Evolutionary conservation across 1,140 invertebrate species (phyloP).

Genomic region (Copidosoma floridanum): DNA sequence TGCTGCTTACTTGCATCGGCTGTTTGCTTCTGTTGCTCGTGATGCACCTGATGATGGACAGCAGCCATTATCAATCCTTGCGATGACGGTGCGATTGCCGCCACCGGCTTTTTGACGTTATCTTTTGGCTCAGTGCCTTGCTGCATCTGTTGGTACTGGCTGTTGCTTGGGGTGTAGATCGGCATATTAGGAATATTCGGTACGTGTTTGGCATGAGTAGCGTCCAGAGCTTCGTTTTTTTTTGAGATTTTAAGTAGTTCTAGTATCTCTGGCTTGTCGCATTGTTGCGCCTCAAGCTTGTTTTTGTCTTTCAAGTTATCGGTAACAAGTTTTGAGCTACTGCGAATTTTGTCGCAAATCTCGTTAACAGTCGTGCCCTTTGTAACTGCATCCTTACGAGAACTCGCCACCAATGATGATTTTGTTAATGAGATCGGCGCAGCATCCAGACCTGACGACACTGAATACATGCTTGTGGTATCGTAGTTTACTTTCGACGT

Average conservation of each 20-base stretch:
- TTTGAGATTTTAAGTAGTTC: conserved; percentile 51
- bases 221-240: conserved; percentile 27
- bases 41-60: not conserved
- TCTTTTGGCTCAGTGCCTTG: conserved; percentile 16
- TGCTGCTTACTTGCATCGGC: conserved; percentile 3
- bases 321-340: no score
- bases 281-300: conserved; percentile 37
- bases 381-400: conserved; percentile 44
- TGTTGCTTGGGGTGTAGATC: conserved; percentile 46
- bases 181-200: conserved; percentile 50
- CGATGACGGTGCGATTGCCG: conserved; percentile 12
- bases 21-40: conserved; percentile 35
- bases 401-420: conserved; percentile 22
- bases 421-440: conserved; percentile 54
- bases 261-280: conserved; percentile 46
- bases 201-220: conserved; percentile 37
- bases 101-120: not conserved
- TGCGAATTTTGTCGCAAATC: conserved; percentile 53
- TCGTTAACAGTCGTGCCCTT: conserved; percentile 48
- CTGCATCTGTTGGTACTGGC: conserved; percentile 1
- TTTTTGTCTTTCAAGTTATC: conserved; percentile 53
- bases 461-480: conserved; percentile 26
- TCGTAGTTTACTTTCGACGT: conserved; percentile 1
- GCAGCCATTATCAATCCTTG: conserved; percentile 25
- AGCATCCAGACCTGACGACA: conserved; percentile 52